Conservation (phyloP, 2,888 invertebrate species). For the Caenorhabditis sp. region DNA sequence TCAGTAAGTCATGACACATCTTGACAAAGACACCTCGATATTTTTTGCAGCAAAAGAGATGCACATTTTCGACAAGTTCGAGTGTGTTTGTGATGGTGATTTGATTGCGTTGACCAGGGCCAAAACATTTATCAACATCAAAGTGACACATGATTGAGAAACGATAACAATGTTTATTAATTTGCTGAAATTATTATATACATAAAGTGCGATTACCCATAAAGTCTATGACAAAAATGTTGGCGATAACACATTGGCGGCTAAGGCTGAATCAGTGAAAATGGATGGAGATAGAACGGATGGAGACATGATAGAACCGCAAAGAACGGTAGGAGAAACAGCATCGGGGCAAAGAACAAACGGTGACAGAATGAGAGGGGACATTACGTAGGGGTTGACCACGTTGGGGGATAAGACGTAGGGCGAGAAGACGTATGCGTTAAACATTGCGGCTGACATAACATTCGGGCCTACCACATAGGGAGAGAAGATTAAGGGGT, state of each 20-base stretch:
- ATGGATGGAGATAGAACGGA: constrained; percentile 60
- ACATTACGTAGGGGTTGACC: constrained; percentile 61
- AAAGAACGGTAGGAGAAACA: constrained; percentile 48
- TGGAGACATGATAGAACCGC: constrained; percentile 61
- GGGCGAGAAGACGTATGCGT: constrained; percentile 61
- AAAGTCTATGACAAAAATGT: constrained; percentile 48
- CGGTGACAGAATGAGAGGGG: constrained; percentile 51
- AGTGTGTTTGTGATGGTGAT: constrained; percentile 39
- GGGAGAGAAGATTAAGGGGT: constrained; percentile 51
- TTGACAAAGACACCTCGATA: neutral
- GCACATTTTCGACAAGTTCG: constrained; percentile 34
- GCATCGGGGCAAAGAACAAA: constrained; percentile 41
- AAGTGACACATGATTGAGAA: constrained; percentile 28
- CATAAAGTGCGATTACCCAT: neutral
- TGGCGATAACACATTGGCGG: constrained; percentile 61
- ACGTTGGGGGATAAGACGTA: constrained; percentile 46
- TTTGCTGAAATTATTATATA: neutral
- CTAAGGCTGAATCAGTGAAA: constrained; percentile 54
- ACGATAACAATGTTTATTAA: neutral
- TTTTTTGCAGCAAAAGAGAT: constrained; percentile 23
- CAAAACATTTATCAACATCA: constrained; percentile 38
- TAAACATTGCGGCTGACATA: constrained; percentile 57
- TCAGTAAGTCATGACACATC: constrained; percentile 18
- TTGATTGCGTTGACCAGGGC: constrained; percentile 29
- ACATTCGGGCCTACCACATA: constrained; percentile 58